A percentile compares a stretch with the other conserved stretches of the same genome.
phyloP scores from a whole-genome alignment of 2,797 vertebrate genomes.

The Falco novaeseelandiae region DNA sequence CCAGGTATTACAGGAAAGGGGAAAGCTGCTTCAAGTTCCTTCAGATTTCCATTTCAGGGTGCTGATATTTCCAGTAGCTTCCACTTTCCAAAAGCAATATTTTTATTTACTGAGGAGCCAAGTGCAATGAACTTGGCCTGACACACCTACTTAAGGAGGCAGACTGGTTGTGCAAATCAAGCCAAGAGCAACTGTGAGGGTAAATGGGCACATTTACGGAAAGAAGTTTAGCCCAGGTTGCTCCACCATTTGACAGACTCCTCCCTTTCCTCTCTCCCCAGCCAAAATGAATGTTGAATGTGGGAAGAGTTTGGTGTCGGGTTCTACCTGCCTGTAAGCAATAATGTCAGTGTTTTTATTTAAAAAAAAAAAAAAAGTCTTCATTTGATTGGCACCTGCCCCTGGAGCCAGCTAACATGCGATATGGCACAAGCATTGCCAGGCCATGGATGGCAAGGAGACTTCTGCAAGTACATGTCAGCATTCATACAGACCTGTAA shows the following conservation, averaged over 20 bases:
- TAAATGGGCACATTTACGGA: not conserved
- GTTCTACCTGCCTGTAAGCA: not conserved
- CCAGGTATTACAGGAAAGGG: constrained; percentile 32
- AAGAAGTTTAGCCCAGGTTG: not conserved
- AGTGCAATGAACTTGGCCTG: not conserved
- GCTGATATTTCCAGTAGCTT: constrained; percentile 3
- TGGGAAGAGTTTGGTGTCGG: not conserved
- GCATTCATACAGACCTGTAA: not conserved
- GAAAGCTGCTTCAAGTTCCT: constrained; percentile 18
- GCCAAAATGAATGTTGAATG: not conserved
- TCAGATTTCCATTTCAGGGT: not conserved
- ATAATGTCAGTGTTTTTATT: not conserved
- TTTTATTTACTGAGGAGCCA: not conserved
- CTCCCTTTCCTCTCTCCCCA: not conserved
- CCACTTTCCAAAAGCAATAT: constrained; percentile 35
- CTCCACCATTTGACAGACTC: not conserved
- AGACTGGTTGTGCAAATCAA: not conserved
- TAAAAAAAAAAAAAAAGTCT: not conserved
- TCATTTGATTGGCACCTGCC: not conserved
- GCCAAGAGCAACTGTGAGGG: not conserved
- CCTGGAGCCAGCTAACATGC: fast-evolving
- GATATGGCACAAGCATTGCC: not conserved
- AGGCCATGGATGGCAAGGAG: not conserved
- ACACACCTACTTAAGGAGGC: not conserved
- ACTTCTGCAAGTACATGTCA: not conserved